phyloP scores from a whole-genome alignment of 2,888 invertebrate genomes.

The Imbricaverruca yamaguchii region DNA sequence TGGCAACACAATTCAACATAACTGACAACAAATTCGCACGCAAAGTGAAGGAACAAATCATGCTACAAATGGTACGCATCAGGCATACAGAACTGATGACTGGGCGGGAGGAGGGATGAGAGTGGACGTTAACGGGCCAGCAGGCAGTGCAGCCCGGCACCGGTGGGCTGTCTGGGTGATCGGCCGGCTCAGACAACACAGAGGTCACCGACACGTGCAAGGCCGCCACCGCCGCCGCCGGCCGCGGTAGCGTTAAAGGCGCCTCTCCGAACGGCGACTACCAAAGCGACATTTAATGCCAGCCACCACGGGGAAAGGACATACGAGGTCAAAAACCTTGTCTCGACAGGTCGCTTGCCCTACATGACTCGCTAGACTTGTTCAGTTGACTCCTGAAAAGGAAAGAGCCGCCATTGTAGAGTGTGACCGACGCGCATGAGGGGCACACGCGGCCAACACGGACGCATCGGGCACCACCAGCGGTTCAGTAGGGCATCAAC shows the following conservation, averaged over 20 bases:
- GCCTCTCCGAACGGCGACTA: neutral
- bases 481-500: neutral
- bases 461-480: neutral
- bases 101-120: no score
- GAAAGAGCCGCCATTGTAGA: slow-evolving; percentile 6
- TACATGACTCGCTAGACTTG: slow-evolving; percentile 20
- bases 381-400: slow-evolving; percentile 20
- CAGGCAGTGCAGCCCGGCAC: no score
- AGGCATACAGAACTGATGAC: no score
- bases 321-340: neutral
- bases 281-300: neutral
- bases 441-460: neutral
- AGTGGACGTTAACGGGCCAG: no score
- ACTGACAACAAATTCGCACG: no score
- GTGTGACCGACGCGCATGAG: neutral
- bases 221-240: no score
- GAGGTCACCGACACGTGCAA: no score
- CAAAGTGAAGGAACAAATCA: no score
- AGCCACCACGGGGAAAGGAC: neutral
- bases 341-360: slow-evolving; percentile 10
- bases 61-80: no score
- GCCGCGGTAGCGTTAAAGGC: neutral
- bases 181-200: no score
- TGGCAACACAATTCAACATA: no score
- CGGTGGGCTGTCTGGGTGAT: no score